A percentile compares a stretch with the other conserved stretches of the same genome.
phyloP scores from a whole-genome alignment of 2,113 vertebrate genomes.

The Aleadryas rufinucha region DNA sequence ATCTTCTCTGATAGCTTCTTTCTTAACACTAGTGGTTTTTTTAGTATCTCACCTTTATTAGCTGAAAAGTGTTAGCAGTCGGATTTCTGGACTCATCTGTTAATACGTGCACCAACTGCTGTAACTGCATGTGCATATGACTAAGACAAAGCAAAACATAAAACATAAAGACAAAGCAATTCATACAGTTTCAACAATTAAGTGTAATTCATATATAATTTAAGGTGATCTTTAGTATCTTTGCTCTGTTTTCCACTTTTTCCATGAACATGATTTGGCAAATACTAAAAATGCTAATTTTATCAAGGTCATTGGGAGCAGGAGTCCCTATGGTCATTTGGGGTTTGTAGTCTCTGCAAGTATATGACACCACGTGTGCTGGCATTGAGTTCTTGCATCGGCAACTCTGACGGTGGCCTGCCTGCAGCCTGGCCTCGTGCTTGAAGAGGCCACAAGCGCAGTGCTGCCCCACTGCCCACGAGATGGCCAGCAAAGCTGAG shows the following conservation, averaged over 20 bases:
- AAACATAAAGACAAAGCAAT: too few relatives aligned
- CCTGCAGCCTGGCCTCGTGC: rapidly evolving
- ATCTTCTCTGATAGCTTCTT: not conserved
- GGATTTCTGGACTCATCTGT: not conserved
- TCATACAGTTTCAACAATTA: not conserved
- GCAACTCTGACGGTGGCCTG: rapidly evolving
- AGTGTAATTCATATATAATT: not conserved
- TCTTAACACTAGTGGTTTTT: not conserved
- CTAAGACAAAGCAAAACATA: not conserved
- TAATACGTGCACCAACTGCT: not conserved
- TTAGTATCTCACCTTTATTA: not conserved
- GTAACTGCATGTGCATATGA: not conserved
- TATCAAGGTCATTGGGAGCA: not conserved
- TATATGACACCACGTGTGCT: rapidly evolving
- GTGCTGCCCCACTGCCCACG: rapidly evolving
- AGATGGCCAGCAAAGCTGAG: too few relatives aligned
- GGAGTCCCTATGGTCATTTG: rapidly evolving
- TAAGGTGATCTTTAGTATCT: not conserved
- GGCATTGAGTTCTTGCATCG: rapidly evolving
- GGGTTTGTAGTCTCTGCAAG: not conserved
- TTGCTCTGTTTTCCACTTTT: not conserved
- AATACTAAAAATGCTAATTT: not conserved
- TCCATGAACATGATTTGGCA: not conserved
- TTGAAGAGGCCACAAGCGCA: rapidly evolving
- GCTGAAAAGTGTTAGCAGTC: not conserved